phyloP scores from a whole-genome alignment of 2,113 vertebrate genomes.

The Xenus cinereus region DNA sequence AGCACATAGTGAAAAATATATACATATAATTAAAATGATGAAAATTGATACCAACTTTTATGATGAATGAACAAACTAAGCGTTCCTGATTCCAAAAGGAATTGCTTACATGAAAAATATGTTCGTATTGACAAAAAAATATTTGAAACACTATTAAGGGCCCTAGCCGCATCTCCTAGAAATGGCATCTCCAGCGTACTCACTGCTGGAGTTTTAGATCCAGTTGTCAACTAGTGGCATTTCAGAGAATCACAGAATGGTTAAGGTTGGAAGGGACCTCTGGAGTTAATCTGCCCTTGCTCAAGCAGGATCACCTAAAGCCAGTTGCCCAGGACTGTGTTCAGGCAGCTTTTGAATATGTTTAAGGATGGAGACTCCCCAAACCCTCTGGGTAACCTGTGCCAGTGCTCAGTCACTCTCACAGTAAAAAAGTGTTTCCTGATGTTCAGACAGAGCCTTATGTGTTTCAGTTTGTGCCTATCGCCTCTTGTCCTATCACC shows the following conservation, averaged over 20 bases:
- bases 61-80: not conserved
- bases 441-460: not conserved
- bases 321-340: not conserved
- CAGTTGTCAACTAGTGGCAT: not conserved
- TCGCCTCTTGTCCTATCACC: not conserved
- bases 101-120: not conserved
- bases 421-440: not conserved
- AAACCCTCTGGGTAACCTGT: not conserved
- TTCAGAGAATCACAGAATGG: not conserved
- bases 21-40: not conserved
- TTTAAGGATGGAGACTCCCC: not conserved
- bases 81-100: not conserved
- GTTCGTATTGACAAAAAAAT: not conserved
- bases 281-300: not conserved
- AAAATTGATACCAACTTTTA: not conserved
- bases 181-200: not conserved
- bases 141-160: not conserved
- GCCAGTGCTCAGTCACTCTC: not conserved
- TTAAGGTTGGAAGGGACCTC: not conserved
- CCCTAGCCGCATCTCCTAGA: not conserved
- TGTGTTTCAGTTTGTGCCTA: not conserved
- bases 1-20: not conserved
- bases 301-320: not conserved
- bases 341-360: not conserved
- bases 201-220: not conserved